Evolutionary conservation across 1,140 invertebrate genomes (phyloP).

Genomic region (Forficula auricularia): DNA sequence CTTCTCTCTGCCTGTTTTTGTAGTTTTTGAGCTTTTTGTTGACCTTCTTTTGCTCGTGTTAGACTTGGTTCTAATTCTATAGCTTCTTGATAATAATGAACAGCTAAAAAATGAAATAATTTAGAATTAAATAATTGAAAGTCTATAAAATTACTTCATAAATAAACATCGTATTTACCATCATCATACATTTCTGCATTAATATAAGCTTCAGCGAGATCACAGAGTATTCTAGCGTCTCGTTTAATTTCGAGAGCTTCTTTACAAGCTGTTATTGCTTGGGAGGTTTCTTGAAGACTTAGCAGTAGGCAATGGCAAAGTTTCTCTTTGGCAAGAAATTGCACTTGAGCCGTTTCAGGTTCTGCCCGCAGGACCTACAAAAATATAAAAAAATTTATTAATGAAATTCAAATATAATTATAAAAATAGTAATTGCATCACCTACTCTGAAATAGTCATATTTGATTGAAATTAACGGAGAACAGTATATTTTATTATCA

Average conservation of each 20-base stretch:
- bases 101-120: slow-evolving; percentile 40
- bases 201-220: slow-evolving; percentile 83
- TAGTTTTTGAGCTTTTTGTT: slow-evolving; percentile 76
- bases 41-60: slow-evolving; percentile 72
- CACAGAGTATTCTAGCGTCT: slow-evolving; percentile 66
- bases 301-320: slow-evolving; percentile 58
- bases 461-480: no score
- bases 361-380: slow-evolving; percentile 46
- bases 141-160: background rate
- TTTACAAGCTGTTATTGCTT: slow-evolving; percentile 57
- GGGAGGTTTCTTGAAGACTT: slow-evolving; percentile 38
- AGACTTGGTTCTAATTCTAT: slow-evolving; percentile 65
- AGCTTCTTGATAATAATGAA: slow-evolving; percentile 72
- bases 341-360: slow-evolving; percentile 46
- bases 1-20: slow-evolving; percentile 83
- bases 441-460: no score
- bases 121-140: slow-evolving; percentile 4
- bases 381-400: no score
- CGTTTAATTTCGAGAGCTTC: slow-evolving; percentile 60
- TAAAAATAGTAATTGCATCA: no score
- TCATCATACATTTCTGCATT: slow-evolving; percentile 82
- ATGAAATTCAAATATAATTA: no score
- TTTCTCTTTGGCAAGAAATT: slow-evolving; percentile 51
- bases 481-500: no score
- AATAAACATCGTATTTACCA: slow-evolving; percentile 34